A percentile compares a stretch with the other conserved stretches of the same genome.
These are phyloP conservation scores for Alsophila aescularia DNA, from an alignment of 2,888 invertebrate genomes.

Conservation along the genomic window DNA sequence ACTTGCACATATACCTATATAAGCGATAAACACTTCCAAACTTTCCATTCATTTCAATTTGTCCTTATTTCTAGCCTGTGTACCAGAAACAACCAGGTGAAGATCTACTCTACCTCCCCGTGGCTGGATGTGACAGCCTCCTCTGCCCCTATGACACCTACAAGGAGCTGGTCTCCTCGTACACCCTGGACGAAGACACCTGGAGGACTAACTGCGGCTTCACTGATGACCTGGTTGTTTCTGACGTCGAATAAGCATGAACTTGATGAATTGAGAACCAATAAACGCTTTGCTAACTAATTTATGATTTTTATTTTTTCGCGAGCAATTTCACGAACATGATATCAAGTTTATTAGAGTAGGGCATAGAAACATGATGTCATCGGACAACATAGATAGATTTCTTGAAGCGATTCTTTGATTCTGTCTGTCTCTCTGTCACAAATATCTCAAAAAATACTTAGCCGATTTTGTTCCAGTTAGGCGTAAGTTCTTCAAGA, in stretches of 20 bases:
- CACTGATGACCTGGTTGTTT: constrained; percentile 38
- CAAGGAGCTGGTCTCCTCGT: constrained; percentile 39
- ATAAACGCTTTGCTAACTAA: neutral
- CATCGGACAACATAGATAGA: too few relatives aligned
- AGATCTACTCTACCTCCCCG: constrained; percentile 39
- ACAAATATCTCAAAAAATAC: too few relatives aligned
- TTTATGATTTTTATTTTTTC: neutral
- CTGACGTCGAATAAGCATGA: constrained; percentile 11
- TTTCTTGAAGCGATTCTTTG: too few relatives aligned
- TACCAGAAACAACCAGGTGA: constrained; percentile 32
- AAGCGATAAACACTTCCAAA: neutral
- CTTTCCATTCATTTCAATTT: neutral
- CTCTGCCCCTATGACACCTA: constrained; percentile 49
- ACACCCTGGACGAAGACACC: constrained; percentile 40
- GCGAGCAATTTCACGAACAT: too few relatives aligned
- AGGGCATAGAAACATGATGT: too few relatives aligned
- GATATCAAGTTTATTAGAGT: too few relatives aligned
- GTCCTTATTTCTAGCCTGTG: neutral
- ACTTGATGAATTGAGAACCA: neutral
- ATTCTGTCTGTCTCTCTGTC: too few relatives aligned
- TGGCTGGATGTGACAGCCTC: constrained; percentile 43
- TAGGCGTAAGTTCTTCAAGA: too few relatives aligned
- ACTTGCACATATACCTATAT: too few relatives aligned
- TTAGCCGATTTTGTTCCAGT: too few relatives aligned
- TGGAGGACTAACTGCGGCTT: constrained; percentile 51